Percentiles rank a stretch among this genome's conserved stretches.
Evolutionary conservation across 2,797 vertebrate genomes (phyloP).

Genomic region (Lagorchestes hirsutus): DNA sequence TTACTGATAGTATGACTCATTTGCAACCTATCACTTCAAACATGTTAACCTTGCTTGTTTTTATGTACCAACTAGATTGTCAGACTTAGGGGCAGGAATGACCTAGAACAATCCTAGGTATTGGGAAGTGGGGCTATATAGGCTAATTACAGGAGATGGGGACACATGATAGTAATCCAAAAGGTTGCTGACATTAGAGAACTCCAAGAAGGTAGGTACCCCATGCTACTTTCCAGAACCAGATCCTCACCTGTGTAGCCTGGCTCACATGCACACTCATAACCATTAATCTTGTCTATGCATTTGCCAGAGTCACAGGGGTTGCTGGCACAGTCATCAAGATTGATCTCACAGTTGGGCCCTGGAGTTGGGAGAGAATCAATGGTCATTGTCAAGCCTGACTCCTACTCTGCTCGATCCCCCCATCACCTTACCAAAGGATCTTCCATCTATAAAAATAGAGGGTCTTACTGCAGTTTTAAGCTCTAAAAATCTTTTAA

Average conservation of each 20-base stretch:
- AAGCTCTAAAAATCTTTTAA: background rate
- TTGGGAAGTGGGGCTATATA: background rate
- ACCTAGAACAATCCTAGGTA: background rate
- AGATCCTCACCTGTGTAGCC: slow-evolving; percentile 93
- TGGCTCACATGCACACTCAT: slow-evolving; percentile 93
- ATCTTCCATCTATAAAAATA: background rate
- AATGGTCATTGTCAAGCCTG: background rate
- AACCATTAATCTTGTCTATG: slow-evolving; percentile 96
- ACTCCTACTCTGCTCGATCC: background rate
- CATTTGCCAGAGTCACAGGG: slow-evolving; percentile 95
- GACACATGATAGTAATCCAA: background rate
- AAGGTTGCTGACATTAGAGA: accelerated
- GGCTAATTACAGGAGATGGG: background rate
- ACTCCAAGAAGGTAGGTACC: background rate
- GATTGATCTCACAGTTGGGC: slow-evolving; percentile 95
- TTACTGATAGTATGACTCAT: background rate
- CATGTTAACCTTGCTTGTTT: background rate
- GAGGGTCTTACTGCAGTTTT: background rate
- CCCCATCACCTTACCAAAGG: background rate
- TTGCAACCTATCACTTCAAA: background rate
- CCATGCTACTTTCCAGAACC: too few species aligned
- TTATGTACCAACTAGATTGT: background rate
- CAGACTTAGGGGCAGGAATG: background rate
- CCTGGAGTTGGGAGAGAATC: slow-evolving; percentile 83
- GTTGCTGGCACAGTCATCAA: slow-evolving; percentile 95